Percentiles rank a stretch among this genome's conserved stretches.
Conservation (phyloP, 2,113 vertebrate genomes). For the Acinonyx jubatus region DNA sequence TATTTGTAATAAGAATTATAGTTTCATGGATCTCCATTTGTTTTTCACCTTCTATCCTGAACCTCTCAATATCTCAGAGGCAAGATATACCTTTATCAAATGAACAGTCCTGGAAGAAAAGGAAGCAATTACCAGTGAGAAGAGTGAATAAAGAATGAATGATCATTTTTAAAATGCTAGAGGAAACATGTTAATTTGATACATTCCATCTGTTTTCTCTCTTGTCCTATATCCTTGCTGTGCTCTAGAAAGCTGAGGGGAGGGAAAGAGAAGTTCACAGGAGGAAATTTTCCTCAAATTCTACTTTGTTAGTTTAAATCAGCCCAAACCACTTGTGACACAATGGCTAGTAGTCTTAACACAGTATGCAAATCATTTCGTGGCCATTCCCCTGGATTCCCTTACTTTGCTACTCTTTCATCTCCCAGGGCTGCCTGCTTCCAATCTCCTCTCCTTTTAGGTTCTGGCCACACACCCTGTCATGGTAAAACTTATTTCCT, state of each 20-base stretch:
- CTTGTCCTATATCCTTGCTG: neutral
- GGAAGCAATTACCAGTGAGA: neutral
- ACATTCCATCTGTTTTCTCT: neutral
- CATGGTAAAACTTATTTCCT: conserved; percentile 31
- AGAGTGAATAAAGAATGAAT: neutral
- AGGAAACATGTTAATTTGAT: neutral
- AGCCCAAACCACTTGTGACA: too few relatives aligned
- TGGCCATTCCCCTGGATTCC: neutral
- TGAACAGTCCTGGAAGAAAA: neutral
- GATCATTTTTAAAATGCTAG: neutral
- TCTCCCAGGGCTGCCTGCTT: neutral
- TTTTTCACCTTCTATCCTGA: neutral
- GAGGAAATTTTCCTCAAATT: neutral
- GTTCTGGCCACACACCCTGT: neutral
- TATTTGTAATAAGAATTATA: neutral
- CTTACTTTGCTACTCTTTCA: neutral
- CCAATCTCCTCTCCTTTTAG: neutral
- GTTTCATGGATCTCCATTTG: neutral
- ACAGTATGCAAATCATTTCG: neutral
- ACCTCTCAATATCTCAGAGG: neutral
- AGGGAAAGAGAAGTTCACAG: neutral
- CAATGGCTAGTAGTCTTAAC: neutral
- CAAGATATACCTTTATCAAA: neutral
- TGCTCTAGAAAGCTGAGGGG: neutral
- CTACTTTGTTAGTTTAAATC: neutral